Base-by-base conservation (phyloP, 2,113 vertebrate genomes). In the Callorhinus ursinus region DNA sequence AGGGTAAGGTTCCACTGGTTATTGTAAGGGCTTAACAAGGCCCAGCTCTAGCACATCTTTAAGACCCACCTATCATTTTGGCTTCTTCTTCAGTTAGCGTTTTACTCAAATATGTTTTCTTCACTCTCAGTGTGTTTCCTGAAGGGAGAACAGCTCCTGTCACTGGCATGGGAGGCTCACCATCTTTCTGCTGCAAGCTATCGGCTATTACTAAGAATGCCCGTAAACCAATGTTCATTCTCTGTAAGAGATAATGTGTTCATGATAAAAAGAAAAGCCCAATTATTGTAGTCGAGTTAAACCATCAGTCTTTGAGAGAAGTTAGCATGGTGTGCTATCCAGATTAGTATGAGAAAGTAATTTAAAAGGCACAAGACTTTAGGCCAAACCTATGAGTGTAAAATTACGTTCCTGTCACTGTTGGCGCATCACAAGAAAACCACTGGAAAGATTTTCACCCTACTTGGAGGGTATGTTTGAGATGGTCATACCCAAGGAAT, bases 151-250 rank as follows among this genome's bases (percentile, higher is more conserved):
- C 99, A 51, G 99, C 99, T 93, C 99, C 99, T 1, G 99, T 99
- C 96, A 99, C 99, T 1, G 99, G 99, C 99, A 99, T 99, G n/a
- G 99, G 99, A 7, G 99, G 99, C 85, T 99, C 99, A 4, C 99
- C 99, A 15, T 99, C 99, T 97, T 99, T 99, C 97, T 99, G 99
- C 96, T 99, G 99, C 96, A 99, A 98, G 97, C 99, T 99, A 57
- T 99, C 99, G 4, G 99, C 99, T 97, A 99, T 99, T 80, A 99
- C 99, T 98, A 99, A 98, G 98, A 99, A 99, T 0, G 99, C 99
- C 97, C 99, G 99, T 82, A 99, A 98, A 93, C 99, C 99, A 67
- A 99, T 99, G 99, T 99, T 99, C 99, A 99, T 99, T 98, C 99
- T 99, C 99, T 99, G 98, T 33, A 94, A 85, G 96, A 90, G 88